Evolutionary conservation across 2,797 vertebrate species (phyloP), one percentile per base, ranked within the genome.

Genomic region (Bradypus variegatus): DNA sequence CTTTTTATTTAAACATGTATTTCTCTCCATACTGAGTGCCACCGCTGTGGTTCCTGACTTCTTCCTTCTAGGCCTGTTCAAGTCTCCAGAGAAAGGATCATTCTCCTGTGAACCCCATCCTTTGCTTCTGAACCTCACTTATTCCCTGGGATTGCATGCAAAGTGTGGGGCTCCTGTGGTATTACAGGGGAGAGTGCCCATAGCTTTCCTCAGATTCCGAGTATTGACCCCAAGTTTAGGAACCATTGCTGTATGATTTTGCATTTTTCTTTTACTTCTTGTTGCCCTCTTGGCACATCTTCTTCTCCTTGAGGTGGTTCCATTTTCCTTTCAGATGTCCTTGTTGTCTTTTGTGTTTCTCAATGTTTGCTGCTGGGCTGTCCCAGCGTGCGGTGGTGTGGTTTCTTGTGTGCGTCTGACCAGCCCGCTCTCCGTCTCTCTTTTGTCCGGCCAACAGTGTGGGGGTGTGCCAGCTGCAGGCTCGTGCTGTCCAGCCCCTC

Each of bases 391-490:
- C 50, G 77, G 65, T 65, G 73, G 72, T 60, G 81, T 31, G 79
- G 67, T 92, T 94, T 95, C 91, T 95, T 33, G 4, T 93, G 76
- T 69, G 25, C 73, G 48, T 84, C 95, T 96, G 79, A 96, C 90
- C 60, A 78, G 67, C 33, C 67, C 72, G 96, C 70, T 78, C 95
- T 91, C 90, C 21, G 60, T 93, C 78, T 86, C 95, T 91, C 92
- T 96, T 94, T 97, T 84, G 94, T 96, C 88, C 94, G 78, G 91
- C 94, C 95, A 93, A 95, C 98, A 98, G 99, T 93, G 89, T 94
- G 97, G n/a, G 97, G 98, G 97, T 99, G 98, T 95, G 97, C 97
- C 14, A 97, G 97, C 97, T 99, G 99, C 97, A 98, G 97, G 94
- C 91, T 97, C 31, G 94, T 98, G 76, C 96, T 99, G 58, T 98